These are phyloP conservation scores for Enteromius anoplus DNA, from an alignment of 2,797 vertebrate genomes.

Conservation along the genomic window DNA sequence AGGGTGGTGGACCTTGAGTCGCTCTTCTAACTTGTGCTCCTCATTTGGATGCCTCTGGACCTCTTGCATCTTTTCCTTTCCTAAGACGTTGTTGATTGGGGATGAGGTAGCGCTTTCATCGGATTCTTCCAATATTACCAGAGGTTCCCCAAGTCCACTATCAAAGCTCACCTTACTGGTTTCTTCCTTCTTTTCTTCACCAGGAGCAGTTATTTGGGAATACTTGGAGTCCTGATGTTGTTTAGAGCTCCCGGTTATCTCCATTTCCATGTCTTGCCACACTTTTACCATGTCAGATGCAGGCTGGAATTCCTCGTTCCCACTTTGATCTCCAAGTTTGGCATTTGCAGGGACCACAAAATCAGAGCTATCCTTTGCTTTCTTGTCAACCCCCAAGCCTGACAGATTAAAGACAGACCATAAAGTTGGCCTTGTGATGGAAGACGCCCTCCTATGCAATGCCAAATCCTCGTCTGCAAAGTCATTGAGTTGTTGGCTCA, in stretches of 20 bases:
- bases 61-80: conserved; percentile 53
- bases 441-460: conserved; percentile 61
- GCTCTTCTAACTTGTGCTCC: conserved; percentile 54
- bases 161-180: conserved; percentile 42
- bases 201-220: conserved; percentile 28
- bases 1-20: conserved; percentile 54
- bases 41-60: conserved; percentile 57
- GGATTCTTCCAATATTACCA: conserved; percentile 79
- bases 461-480: conserved; percentile 69
- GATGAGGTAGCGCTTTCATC: conserved; percentile 69
- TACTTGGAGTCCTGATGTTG: conserved; percentile 50
- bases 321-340: conserved; percentile 44
- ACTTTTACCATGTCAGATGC: conserved; percentile 81
- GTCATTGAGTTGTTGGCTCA: conserved; percentile 83
- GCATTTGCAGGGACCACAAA: conserved; percentile 26
- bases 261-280: conserved; percentile 82
- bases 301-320: conserved; percentile 77
- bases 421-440: conserved; percentile 73
- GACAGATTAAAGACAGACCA: conserved; percentile 82
- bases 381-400: conserved; percentile 65
- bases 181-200: conserved; percentile 50
- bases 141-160: conserved; percentile 65
- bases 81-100: conserved; percentile 61
- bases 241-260: conserved; percentile 53
- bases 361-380: conserved; percentile 46